Base-by-base conservation (phyloP, 2,113 vertebrate species). In the Planiliza haematocheilus region DNA sequence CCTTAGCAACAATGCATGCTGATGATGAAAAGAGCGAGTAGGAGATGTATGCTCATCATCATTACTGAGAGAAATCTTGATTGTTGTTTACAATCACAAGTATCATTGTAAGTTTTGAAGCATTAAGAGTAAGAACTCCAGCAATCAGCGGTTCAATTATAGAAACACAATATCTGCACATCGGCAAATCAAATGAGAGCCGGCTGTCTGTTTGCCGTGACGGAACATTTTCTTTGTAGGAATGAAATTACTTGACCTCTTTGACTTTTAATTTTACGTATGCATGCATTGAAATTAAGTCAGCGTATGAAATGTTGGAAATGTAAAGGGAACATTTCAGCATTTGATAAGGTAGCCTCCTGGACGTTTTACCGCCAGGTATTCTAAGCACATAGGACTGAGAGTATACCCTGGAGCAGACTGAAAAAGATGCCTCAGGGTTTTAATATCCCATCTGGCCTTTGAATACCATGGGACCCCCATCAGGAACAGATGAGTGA, bases 371-470 rank as follows among this genome's bases (percentile, higher is more conserved):
- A 7, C 36, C 30, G 14, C 38, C 6, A 13, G 24, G 45, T 18
- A 46, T 45, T 71, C 52, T 41, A 39, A 30, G 11, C 45, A 71
- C 7, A 8, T 64, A 34, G 43, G 49, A 73, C 30, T 38, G 38
- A 41, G 52, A 57, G 17, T 36, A 10, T 18, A 59, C 62, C 69
- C 78, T 20, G 17, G 41, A 48, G 57, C 34, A 48, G 7, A 42
- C n/a, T 46, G 30, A 17, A 21, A 5, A 48, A 59, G 75, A 36
- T 51, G 65, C 72, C 70, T 17, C 9, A 20, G 56, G 55, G 68
- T 38, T 72, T 68, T 77, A 45, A 38, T n/a, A 63, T 66, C 66
- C 56, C 55, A 74, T 39, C 57, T 82, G 66, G 56, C 13, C 53
- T 58, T 30, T 17, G 49, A 84, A 62, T 13, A 59, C 76, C 64